Percentiles rank a stretch among this genome's conserved stretches.
phyloP scores from a whole-genome alignment of 2,113 vertebrate genomes.

The Octodon degus region DNA sequence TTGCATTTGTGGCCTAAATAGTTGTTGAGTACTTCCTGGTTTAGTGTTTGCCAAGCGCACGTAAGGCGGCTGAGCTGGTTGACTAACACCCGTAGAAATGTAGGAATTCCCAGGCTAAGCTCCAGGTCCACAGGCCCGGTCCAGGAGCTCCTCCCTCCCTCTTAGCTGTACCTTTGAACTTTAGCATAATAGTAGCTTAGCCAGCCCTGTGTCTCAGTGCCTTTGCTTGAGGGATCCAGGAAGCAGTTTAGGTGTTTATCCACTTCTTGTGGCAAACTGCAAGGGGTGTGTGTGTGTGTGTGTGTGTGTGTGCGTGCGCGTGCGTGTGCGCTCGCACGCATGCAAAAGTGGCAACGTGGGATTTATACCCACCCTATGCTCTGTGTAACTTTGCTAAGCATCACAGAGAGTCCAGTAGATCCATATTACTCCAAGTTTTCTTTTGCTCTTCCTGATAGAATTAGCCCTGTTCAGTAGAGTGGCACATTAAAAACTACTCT shows the following conservation, averaged over 20 bases:
- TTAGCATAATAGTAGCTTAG: neutral
- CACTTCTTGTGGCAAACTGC: neutral
- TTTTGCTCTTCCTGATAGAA: neutral
- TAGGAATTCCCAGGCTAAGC: neutral
- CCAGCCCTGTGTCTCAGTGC: neutral
- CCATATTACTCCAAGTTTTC: neutral
- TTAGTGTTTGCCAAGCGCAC: neutral
- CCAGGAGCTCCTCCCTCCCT: neutral
- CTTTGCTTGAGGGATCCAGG: neutral
- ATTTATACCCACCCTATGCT: neutral
- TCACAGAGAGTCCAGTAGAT: neutral
- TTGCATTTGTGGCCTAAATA: neutral
- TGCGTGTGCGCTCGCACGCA: neutral
- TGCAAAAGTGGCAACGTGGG: neutral
- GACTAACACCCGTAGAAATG: neutral
- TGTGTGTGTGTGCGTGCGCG: neutral
- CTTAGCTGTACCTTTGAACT: neutral
- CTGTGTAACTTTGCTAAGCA: neutral
- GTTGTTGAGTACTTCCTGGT: neutral
- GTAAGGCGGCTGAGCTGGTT: neutral
- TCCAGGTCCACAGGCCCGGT: neutral
- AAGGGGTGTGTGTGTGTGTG: neutral
- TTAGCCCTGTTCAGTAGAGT: neutral
- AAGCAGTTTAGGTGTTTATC: neutral
- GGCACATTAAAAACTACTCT: neutral